Evolutionary conservation across 2,113 vertebrate species (phyloP).

Genomic region (Cephalophus harveyi): DNA sequence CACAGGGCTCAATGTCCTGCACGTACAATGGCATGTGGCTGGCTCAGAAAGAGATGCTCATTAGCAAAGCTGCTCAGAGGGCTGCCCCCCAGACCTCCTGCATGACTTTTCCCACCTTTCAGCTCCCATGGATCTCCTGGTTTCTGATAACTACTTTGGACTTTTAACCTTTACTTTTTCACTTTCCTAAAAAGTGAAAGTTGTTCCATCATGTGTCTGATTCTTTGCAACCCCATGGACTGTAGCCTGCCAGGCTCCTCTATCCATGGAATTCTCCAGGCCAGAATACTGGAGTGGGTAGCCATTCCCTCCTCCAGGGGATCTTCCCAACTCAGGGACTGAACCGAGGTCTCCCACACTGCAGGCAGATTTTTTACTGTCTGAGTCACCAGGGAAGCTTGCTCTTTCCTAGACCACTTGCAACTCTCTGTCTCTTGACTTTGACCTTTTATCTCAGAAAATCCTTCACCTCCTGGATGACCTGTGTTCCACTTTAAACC

Average conservation of each 20-base stretch:
- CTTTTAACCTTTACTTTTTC: background rate
- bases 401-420: background rate
- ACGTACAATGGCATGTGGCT: background rate
- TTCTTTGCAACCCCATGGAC: background rate
- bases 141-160: background rate
- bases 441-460: conserved; percentile 21
- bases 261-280: background rate
- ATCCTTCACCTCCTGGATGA: background rate
- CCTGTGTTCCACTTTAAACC: background rate
- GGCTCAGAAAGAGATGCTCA: background rate
- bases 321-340: background rate
- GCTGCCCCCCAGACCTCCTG: background rate
- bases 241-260: background rate
- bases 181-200: background rate
- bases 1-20: background rate
- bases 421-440: background rate
- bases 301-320: background rate
- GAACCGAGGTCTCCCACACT: background rate
- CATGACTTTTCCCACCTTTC: background rate
- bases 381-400: background rate
- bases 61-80: background rate
- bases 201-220: background rate
- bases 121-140: background rate
- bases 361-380: background rate
- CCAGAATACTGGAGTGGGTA: background rate